A percentile compares a stretch with the other conserved stretches of the same genome.
Evolutionary conservation across 1,140 invertebrate species (phyloP).

Genomic region (Meloidogyne chitwoodi): DNA sequence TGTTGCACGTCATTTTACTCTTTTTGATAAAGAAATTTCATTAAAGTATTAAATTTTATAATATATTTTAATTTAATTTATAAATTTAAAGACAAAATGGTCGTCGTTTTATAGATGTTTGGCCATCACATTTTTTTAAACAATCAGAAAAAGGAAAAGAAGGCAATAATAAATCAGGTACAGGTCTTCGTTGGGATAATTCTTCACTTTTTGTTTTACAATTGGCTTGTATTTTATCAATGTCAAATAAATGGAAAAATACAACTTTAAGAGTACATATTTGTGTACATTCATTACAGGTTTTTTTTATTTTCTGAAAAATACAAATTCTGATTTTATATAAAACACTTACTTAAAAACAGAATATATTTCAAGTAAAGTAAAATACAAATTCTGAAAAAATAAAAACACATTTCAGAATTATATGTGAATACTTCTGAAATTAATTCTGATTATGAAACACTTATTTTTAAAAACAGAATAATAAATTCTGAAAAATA

Average conservation of each 20-base stretch:
- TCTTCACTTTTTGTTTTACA: slow-evolving; percentile 84
- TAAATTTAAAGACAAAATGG: slow-evolving; percentile 58
- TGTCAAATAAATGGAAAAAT: slow-evolving; percentile 72
- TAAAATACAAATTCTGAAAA: no score
- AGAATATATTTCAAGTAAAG: no score
- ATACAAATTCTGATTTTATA: no score
- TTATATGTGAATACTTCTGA: no score
- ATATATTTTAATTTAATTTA: slow-evolving; percentile 12
- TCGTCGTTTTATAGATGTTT: slow-evolving; percentile 84
- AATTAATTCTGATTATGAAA: no score
- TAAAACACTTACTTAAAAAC: no score
- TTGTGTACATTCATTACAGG: slow-evolving; percentile 64
- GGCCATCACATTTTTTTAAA: slow-evolving; percentile 83
- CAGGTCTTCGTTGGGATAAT: slow-evolving; percentile 63
- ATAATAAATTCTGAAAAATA: no score
- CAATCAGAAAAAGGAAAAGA: slow-evolving; percentile 66
- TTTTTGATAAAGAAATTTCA: slow-evolving; percentile 67
- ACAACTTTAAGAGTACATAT: slow-evolving; percentile 79
- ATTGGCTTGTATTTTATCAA: slow-evolving; percentile 89
- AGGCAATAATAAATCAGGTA: neutral
- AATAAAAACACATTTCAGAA: no score
- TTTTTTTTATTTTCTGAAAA: neutral
- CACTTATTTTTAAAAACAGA: no score
- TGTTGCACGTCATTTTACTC: slow-evolving; percentile 82
- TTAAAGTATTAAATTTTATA: slow-evolving; percentile 36